Base-by-base conservation (phyloP, 1,140 invertebrate species). In the Ceratosolen fusciceps region DNA sequence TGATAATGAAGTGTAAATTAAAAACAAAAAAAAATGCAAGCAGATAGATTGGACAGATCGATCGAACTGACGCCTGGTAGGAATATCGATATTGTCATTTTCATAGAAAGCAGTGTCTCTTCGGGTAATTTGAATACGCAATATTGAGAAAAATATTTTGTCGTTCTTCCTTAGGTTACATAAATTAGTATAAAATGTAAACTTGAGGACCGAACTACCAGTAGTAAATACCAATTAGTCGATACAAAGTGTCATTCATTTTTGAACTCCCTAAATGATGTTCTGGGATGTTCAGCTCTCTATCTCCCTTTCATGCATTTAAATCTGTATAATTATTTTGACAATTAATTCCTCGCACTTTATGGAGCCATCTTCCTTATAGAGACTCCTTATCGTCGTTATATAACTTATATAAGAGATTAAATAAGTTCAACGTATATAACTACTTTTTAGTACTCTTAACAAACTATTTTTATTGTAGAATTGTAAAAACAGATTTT, bases 241-340 rank as follows among this genome's bases (percentile, higher is more conserved):
- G 84, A 85, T 84, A 83, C 81, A 83, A 86, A 88, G 86, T 85
- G 87, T 88, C 84, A 85, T 87, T 88, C 84, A 85, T 87, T 87
- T 88, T 84, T 83, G 83, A 78, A 81, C 83, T 77, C 84, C 82
- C 85, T 85, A 86, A 86, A 77, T 82, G 84, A 87, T 85, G 83
- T 83, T 78, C 68, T 29, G 49, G 65, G 73, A 29, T 56, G 62
- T 34, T 34, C 34, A 54, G 56, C 39, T 43, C 16, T 70, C 47
- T 49, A 21, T 54, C 54, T 74, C 29, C 58, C 39, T 49, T 77
- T 77, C 47, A 70, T 47, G 67, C 56, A 2, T 26, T 58, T 62
- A 4, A 39, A 72, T 72, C 76, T 52, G 56, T 78, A 72, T 72
- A 71, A 72, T 78, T n/a, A 78, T 78, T 78, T 72, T 52, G 39